Percentiles rank a stretch among this genome's conserved stretches.
Conservation (phyloP, 1,140 invertebrate genomes). For the Dendrolimus kikuchii region DNA sequence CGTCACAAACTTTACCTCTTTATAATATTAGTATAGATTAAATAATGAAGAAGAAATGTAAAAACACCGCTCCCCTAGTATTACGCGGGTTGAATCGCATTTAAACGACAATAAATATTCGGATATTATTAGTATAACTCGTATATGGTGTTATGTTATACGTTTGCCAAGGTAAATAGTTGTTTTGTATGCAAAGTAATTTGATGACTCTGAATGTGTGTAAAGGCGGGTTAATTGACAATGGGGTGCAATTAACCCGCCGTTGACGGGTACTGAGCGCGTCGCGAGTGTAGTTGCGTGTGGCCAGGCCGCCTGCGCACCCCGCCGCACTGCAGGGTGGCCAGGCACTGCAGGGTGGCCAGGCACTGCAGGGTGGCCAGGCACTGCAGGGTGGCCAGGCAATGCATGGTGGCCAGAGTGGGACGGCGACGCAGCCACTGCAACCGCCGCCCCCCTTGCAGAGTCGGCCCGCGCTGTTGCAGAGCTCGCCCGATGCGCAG, state of each 20-base stretch:
- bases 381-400: constrained; percentile 41
- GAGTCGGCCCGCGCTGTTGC: constrained; percentile 5
- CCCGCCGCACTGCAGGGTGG: not conserved
- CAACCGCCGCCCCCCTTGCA: constrained; percentile 16
- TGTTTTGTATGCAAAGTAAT: not conserved
- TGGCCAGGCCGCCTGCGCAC: constrained; percentile 7
- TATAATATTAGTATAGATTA: too few relatives aligned
- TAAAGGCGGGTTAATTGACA: constrained; percentile 34
- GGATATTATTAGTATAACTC: too few relatives aligned
- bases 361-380: constrained; percentile 4
- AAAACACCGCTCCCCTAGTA: too few relatives aligned
- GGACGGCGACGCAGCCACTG: constrained; percentile 24
- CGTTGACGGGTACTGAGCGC: constrained; percentile 11
- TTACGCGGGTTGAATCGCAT: too few relatives aligned
- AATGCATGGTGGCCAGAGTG: constrained; percentile 39
- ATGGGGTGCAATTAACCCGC: constrained; percentile 27
- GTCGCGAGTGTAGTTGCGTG: constrained; percentile 8
- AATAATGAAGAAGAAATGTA: too few relatives aligned
- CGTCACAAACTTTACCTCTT: too few relatives aligned
- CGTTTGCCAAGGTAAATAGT: too few relatives aligned
- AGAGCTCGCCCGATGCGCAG: constrained; percentile 8
- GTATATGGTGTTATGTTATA: not conserved
- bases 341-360: too few relatives aligned
- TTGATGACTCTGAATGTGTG: not conserved
- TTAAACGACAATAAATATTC: too few relatives aligned